Base-by-base conservation (phyloP, 2,113 vertebrate species). In the Silurus asotus region DNA sequence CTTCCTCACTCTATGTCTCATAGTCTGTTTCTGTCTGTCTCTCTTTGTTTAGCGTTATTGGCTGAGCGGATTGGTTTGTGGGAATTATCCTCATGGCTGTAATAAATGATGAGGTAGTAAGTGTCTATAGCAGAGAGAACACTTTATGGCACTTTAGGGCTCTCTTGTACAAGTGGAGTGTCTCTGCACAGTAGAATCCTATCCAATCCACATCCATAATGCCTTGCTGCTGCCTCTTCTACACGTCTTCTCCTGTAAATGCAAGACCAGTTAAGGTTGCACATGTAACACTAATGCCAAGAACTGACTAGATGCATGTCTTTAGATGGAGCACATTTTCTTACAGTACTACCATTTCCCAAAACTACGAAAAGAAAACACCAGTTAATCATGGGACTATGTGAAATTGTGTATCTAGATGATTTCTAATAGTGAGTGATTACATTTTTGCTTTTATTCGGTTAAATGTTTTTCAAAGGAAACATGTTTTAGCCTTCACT, bases 101-200 rank as follows among this genome's bases (percentile, higher is more conserved):
- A 89, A 79, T 82, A 81, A 81, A 48, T 72, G 69, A 65, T 81
- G 49, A 83, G 74, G 14, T 49, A 51, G 62, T 88, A 86, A 82
- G 65, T 45, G 84, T 87, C 90, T 64, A 23, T 64, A 84, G 69
- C 51, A 20, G 70, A 62, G 89, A 82, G 80, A 83, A 70, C 56
- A 87, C 84, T 85, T 89, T 20, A 89, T 85, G 84, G 23, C 45
- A 75, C 61, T 72, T 84, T 37, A 86, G 84, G 65, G 77, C 64
- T 59, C 77, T 67, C 72, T 15, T 19, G 49, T 45, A 72, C 77
- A 48, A 37, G 56, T 55, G 8, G 65, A 70, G 37, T 81, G 84
- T 85, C 62, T 79, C 75, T 67, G 61, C 20, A 51, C 74, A 67
- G 75, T 28, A 23, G 61, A 53, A 67, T 20, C 25, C 55, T 6